phyloP scores from a whole-genome alignment of 2,888 invertebrate genomes.

The Cataglyphis altisquamis region DNA sequence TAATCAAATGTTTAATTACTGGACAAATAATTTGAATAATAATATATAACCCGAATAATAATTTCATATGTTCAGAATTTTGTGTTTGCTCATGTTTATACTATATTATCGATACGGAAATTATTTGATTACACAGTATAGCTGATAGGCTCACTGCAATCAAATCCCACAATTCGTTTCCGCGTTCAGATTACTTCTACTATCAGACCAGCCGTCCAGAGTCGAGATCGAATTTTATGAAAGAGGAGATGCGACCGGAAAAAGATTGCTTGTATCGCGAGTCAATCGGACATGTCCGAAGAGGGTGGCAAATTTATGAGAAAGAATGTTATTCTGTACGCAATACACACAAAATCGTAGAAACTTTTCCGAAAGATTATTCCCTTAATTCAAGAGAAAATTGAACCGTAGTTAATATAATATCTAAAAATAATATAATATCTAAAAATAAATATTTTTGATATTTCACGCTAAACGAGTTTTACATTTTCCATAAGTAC shows the following conservation, averaged over 20 bases:
- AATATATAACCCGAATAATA: background rate
- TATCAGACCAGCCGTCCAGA: conserved; percentile 43
- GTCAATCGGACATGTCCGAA: conserved; percentile 63
- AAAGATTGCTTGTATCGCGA: conserved; percentile 64
- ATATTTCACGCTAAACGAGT: background rate
- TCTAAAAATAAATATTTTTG: background rate
- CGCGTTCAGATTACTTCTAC: conserved; percentile 63
- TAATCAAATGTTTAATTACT: background rate
- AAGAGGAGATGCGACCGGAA: conserved; percentile 28
- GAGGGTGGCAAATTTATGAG: conserved; percentile 70
- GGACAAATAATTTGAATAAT: background rate
- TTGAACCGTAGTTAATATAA: conserved; percentile 74
- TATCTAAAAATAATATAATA: conserved; percentile 57
- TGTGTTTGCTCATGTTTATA: conserved; percentile 4
- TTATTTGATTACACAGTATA: conserved; percentile 36
- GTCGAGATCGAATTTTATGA: conserved; percentile 66
- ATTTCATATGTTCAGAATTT: conserved; percentile 9
- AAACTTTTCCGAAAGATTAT: conserved; percentile 78
- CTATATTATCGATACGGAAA: conserved; percentile 12
- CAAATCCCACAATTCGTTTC: conserved; percentile 66
- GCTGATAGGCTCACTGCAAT: conserved; percentile 65
- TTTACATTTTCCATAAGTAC: background rate
- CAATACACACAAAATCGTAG: conserved; percentile 52
- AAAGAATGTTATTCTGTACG: conserved; percentile 62
- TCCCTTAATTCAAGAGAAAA: conserved; percentile 79